Percentiles rank a stretch among this genome's conserved stretches.
Evolutionary conservation across 2,113 vertebrate species (phyloP).

Genomic region (Macheiramphus alcinus): DNA sequence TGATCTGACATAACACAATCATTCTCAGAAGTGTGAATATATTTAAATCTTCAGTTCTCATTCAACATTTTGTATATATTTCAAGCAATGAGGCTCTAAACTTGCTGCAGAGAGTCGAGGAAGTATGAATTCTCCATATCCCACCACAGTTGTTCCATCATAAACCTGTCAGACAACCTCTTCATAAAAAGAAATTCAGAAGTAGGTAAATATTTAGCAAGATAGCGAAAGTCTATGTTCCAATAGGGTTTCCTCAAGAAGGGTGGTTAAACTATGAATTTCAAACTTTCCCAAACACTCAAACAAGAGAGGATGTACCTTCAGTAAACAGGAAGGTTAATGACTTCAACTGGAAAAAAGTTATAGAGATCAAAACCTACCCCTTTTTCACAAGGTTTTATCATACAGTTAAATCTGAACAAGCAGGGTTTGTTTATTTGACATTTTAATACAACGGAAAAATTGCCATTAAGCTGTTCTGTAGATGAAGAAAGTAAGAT

Average conservation of each 20-base stretch:
- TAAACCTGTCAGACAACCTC: neutral
- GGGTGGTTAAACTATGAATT: neutral
- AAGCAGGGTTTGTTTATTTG: neutral
- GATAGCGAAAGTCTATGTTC: neutral
- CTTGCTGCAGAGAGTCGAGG: neutral
- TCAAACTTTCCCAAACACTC: neutral
- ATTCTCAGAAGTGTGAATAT: neutral
- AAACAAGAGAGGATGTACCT: neutral
- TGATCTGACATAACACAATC: neutral
- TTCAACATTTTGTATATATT: neutral
- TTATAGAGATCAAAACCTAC: neutral
- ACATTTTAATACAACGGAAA: neutral
- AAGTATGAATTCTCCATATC: neutral
- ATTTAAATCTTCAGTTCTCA: neutral
- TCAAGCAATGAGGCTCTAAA: neutral
- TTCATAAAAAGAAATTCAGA: neutral
- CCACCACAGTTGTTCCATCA: neutral
- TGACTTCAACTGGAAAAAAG: neutral
- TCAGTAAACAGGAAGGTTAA: neutral
- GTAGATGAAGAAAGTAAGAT: neutral
- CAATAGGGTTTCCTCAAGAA: neutral
- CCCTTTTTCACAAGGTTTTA: neutral
- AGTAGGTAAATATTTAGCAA: neutral
- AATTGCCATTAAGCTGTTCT: neutral
- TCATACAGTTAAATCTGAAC: neutral